These are phyloP conservation scores for Drosophila santomea DNA, from an alignment of 1,140 invertebrate genomes.

Conservation along the genomic window DNA sequence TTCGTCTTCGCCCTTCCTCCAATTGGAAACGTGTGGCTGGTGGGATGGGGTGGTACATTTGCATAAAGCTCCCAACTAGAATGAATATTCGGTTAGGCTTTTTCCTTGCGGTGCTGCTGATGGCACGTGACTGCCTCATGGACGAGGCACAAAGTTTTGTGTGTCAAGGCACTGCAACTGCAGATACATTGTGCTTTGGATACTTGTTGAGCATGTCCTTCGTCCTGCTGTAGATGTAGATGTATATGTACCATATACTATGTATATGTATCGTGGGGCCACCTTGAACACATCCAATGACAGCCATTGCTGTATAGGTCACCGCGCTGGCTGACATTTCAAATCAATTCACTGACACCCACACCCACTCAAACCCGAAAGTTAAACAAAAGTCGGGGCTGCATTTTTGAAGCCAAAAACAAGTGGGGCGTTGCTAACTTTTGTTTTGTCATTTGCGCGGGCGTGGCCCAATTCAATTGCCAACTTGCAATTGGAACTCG, in stretches of 20 bases:
- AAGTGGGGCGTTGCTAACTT: conserved; percentile 55
- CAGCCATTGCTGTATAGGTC: conserved; percentile 50
- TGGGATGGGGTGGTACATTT: conserved; percentile 20
- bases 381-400: conserved; percentile 41
- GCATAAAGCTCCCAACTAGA: conserved; percentile 76
- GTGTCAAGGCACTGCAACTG: conserved; percentile 72
- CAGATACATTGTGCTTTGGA: conserved; percentile 39
- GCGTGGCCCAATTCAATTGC: conserved; percentile 69
- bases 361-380: background rate
- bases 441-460: conserved; percentile 53
- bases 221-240: conserved; percentile 16
- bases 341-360: conserved; percentile 51
- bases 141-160: conserved; percentile 49
- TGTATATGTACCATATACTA: conserved; percentile 5
- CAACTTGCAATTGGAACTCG: conserved; percentile 68
- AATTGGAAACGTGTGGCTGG: background rate
- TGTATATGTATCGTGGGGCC: background rate
- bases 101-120: conserved; percentile 44
- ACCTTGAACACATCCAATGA: conserved; percentile 64
- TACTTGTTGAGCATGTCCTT: conserved; percentile 76
- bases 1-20: background rate
- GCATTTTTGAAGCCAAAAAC: conserved; percentile 55
- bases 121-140: conserved; percentile 65
- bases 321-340: conserved; percentile 38
- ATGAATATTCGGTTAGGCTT: conserved; percentile 78